Evolutionary conservation across 2,797 vertebrate species (phyloP).

Genomic region (Dicrostonyx torquatus): DNA sequence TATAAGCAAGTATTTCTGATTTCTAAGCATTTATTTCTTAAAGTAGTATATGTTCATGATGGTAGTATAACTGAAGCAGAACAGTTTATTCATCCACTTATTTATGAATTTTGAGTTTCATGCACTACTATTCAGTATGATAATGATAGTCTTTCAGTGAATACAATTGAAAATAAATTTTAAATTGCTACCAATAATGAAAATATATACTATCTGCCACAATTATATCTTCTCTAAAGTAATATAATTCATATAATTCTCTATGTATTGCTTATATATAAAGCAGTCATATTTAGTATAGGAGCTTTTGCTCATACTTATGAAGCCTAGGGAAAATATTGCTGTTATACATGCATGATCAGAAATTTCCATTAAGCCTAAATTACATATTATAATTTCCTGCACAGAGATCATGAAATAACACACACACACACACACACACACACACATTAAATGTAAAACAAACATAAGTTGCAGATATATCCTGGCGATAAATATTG

Average conservation of each 20-base stretch:
- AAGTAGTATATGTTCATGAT: neutral
- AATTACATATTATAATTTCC: neutral
- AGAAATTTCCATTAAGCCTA: rapidly evolving
- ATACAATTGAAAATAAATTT: neutral
- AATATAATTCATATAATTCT: neutral
- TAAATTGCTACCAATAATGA: neutral
- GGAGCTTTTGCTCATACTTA: neutral
- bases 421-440: too few relatives aligned
- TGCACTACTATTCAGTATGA: neutral
- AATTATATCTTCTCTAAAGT: neutral
- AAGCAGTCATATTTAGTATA: neutral
- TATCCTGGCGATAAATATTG: conserved; percentile 51
- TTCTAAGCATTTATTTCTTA: neutral
- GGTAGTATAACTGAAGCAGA: neutral
- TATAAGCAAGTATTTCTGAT: neutral
- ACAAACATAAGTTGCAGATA: conserved; percentile 12
- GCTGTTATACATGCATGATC: neutral
- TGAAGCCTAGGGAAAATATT: neutral
- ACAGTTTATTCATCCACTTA: neutral
- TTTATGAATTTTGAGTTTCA: neutral
- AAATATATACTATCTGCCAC: neutral
- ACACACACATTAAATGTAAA: neutral
- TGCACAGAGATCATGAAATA: neutral
- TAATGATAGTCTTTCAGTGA: neutral
- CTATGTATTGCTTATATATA: neutral